Conservation (phyloP, 92 coral and sea anemone species). For the Siderastrea radians region DNA sequence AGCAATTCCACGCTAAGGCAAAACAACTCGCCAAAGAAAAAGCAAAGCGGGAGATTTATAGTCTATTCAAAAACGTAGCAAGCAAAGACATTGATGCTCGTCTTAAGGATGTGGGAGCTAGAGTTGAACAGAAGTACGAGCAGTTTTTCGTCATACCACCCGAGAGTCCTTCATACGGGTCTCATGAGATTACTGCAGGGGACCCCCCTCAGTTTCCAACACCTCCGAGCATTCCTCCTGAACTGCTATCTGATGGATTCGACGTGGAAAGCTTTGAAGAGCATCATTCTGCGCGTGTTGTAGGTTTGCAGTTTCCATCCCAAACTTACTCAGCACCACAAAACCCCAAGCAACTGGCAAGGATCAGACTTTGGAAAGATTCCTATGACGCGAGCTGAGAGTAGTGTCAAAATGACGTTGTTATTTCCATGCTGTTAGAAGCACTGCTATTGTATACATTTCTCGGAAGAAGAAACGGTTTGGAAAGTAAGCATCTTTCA, state of each 20-base stretch:
- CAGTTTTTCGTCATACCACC: conserved; percentile 13
- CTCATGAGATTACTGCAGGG: neutral
- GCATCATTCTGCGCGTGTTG: neutral
- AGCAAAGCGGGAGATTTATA: conserved; percentile 27
- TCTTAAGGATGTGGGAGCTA: neutral
- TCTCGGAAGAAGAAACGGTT: too few species aligned
- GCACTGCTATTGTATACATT: too few species aligned
- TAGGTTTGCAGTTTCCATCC: neutral
- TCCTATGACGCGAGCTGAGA: neutral
- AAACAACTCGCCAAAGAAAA: conserved; percentile 50
- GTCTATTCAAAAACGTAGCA: neutral
- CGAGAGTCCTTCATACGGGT: conserved; percentile 11
- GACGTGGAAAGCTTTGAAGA: neutral
- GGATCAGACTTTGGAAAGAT: conserved; percentile 2
- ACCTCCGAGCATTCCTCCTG: neutral
- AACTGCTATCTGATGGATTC: neutral
- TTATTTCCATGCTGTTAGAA: too few species aligned
- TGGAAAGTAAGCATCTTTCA: too few species aligned
- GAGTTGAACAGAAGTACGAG: conserved; percentile 1
- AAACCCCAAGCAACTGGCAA: neutral
- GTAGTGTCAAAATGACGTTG: neutral
- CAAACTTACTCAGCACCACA: neutral
- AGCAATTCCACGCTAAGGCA: conserved; percentile 47
- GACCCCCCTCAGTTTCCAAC: neutral
- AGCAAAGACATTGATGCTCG: conserved; percentile 2